Percentiles rank a stretch among this genome's conserved stretches.
Evolutionary conservation across 1,140 invertebrate species (phyloP).

Genomic region (Lysiphlebus fabarum): DNA sequence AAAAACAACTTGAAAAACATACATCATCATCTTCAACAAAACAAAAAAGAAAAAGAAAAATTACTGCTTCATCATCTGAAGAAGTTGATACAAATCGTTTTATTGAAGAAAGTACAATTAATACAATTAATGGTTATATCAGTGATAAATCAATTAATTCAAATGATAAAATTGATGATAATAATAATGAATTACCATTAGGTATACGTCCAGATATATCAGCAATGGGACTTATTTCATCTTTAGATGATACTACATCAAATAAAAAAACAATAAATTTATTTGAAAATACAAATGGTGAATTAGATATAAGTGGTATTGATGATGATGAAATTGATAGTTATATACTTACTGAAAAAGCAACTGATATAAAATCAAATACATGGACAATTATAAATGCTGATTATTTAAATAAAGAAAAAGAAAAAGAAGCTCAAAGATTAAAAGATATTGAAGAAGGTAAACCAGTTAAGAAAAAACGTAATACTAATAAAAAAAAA

Average conservation of each 20-base stretch:
- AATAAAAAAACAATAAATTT: neutral
- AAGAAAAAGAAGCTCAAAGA: constrained; percentile 77
- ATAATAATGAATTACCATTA: neutral
- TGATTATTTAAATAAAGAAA: constrained; percentile 76
- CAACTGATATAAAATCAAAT: constrained; percentile 73
- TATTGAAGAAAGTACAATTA: constrained; percentile 59
- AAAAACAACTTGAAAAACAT: constrained; percentile 66
- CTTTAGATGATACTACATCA: constrained; percentile 4
- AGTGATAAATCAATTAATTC: constrained; percentile 32
- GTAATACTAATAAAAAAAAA: constrained; percentile 62
- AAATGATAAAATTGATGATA: no score
- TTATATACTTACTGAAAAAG: constrained; percentile 81
- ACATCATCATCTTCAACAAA: constrained; percentile 56
- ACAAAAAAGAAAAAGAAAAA: constrained; percentile 49
- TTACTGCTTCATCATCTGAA: constrained; percentile 39
- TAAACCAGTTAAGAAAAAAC: constrained; percentile 74
- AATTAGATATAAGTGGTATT: constrained; percentile 74
- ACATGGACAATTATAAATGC: constrained; percentile 85
- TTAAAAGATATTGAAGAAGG: constrained; percentile 74
- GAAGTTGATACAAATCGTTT: constrained; percentile 56
- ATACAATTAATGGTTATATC: constrained; percentile 55
- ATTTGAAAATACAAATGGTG: constrained; percentile 51
- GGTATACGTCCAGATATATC: constrained; percentile 47
- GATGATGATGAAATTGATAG: constrained; percentile 86
- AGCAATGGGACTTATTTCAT: constrained; percentile 44